phyloP scores from a whole-genome alignment of 2,113 vertebrate genomes.

The Macaca mulatta region DNA sequence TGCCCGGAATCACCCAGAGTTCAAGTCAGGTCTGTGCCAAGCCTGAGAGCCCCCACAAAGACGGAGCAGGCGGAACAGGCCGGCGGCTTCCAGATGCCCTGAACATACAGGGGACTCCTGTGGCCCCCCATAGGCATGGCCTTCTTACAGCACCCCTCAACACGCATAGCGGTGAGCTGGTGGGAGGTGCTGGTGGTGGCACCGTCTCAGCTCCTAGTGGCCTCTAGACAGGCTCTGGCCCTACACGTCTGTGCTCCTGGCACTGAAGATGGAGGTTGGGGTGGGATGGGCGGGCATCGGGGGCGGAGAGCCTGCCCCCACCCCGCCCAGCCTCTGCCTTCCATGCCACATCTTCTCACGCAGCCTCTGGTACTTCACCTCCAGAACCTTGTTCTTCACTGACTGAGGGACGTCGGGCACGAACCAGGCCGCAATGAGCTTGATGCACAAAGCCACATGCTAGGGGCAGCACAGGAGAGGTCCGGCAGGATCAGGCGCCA shows the following conservation, averaged over 20 bases:
- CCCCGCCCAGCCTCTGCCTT: background rate
- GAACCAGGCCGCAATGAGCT: slow-evolving; percentile 93
- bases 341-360: slow-evolving; percentile 83
- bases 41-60: background rate
- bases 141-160: too few relatives aligned
- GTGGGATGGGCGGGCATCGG: too few relatives aligned
- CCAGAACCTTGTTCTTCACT: slow-evolving; percentile 87
- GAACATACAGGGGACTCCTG: background rate
- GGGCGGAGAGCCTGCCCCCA: background rate
- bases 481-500: background rate
- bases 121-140: fast-evolving
- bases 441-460: slow-evolving; percentile 93
- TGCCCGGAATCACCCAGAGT: background rate
- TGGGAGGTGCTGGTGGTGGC: fast-evolving
- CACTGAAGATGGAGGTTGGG: background rate
- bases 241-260: slow-evolving; percentile 58
- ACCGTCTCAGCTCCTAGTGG: background rate
- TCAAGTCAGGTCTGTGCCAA: background rate
- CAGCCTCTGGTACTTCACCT: slow-evolving; percentile 83
- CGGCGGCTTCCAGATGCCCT: too few relatives aligned
- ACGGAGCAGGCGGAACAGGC: background rate
- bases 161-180: fast-evolving
- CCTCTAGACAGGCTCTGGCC: background rate
- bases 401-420: slow-evolving; percentile 87
- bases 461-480: slow-evolving; percentile 61